Percentiles rank a stretch among this genome's conserved stretches.
Conservation (phyloP, 1,140 invertebrate genomes). For the Rhyacophila brunnea region DNA sequence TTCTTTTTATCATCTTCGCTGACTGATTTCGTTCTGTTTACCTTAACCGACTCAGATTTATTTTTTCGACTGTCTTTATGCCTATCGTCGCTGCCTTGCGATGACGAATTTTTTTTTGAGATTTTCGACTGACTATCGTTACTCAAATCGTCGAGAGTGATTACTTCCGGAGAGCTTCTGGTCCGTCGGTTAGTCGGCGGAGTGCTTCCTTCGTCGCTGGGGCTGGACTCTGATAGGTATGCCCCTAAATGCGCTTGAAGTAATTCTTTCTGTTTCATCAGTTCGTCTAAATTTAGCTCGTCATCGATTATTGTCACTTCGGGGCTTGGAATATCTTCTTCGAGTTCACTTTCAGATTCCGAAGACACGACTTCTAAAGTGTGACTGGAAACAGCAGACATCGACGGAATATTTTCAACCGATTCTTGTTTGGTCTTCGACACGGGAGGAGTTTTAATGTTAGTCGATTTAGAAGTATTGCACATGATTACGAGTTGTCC, state of each 20-base stretch:
- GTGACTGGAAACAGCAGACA: constrained; percentile 34
- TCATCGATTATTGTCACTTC: constrained; percentile 77
- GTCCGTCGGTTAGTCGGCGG: constrained; percentile 38
- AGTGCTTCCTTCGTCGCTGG: constrained; percentile 36
- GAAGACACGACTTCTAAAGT: constrained; percentile 67
- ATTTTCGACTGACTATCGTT: constrained; percentile 14
- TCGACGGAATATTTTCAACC: constrained; percentile 40
- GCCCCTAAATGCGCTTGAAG: constrained; percentile 63
- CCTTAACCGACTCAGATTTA: constrained; percentile 8
- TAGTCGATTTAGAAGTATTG: constrained; percentile 39
- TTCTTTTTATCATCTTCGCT: constrained; percentile 27
- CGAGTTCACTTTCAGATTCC: constrained; percentile 65
- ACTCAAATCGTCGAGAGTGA: constrained; percentile 44
- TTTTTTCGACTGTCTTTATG: constrained; percentile 36
- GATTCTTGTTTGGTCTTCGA: constrained; percentile 39
- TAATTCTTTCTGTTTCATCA: constrained; percentile 84
- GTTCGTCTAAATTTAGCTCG: constrained; percentile 82
- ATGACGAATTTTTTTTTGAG: constrained; percentile 26
- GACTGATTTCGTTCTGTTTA: background rate
- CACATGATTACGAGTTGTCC: constrained; percentile 21
- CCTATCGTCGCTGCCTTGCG: constrained; percentile 38
- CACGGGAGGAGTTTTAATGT: constrained; percentile 43
- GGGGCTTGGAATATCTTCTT: constrained; percentile 73
- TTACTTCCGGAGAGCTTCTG: constrained; percentile 47
- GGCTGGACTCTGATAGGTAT: constrained; percentile 55